Base-by-base conservation (phyloP, 1,140 invertebrate genomes). In the Hydropsyche tenuis region DNA sequence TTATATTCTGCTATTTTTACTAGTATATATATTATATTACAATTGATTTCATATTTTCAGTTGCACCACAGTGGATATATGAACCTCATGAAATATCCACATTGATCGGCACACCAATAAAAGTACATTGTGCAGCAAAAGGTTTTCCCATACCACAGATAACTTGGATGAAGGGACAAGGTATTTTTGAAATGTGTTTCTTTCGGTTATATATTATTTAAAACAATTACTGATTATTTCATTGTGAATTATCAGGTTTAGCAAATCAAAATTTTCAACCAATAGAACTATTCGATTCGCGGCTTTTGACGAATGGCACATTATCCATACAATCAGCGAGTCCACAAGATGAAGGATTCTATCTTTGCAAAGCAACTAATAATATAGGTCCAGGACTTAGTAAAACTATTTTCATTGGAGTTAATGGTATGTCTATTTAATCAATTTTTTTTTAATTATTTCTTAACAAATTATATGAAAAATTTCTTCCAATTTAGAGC, bases 301-400 rank as follows among this genome's bases (percentile, higher is more conserved):
- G 68, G 16, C 1, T 75, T 73, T 85, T 91, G 74, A 85, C 83
- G 45, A 94, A 93, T 81, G 90, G 92, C 22, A 92, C 92, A 11
- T 80, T 94, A 48, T 85, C 90, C 78, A 87, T 93, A 1, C 89
- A 90, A 53, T 85, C 90, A 4, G 92, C 91, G 0, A 87, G 89
- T 43, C 88, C 91, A 16, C 87, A 89, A 80, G 91, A 93, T 80
- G 92, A 93, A 78, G 94, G 94, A 14, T 89, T 91, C 81, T 96
- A 96, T 82, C 88, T 94, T 56, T 96, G 95, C 80, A 89, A 93
- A 73, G 93, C 93, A 0, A 91, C 90, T 74, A 96, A 96, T 80
- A 91, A 90, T n/a, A 93, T 96, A 66, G 92, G 94, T 5, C 88
- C 90, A 0, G 90, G 90, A 0, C 80, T 93, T 0, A 90, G 89